Conservation (phyloP, 2,113 vertebrate species). For the Serilophus lunatus region DNA sequence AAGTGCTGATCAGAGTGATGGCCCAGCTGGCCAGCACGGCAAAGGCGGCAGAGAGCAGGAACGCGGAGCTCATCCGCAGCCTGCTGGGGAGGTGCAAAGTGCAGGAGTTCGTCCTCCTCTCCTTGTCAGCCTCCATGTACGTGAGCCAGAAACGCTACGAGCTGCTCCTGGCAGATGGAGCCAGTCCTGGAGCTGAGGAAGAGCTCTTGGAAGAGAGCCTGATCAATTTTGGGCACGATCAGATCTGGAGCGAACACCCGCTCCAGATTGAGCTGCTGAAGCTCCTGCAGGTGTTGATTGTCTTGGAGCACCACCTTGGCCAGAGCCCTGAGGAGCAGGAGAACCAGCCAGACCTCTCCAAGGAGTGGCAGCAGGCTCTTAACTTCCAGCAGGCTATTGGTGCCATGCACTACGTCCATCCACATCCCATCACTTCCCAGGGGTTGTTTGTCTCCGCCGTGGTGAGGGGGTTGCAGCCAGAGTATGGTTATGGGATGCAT, state of each 20-base stretch:
- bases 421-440: slow-evolving; percentile 91
- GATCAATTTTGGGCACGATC: slow-evolving; percentile 82
- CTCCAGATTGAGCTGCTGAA: slow-evolving; percentile 93
- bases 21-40: slow-evolving; percentile 77
- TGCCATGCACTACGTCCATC: slow-evolving; percentile 85
- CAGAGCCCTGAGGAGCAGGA: slow-evolving; percentile 71
- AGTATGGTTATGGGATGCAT: slow-evolving; percentile 92
- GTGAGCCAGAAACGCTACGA: slow-evolving; percentile 77
- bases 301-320: slow-evolving; percentile 86
- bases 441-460: slow-evolving; percentile 92
- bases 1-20: slow-evolving; percentile 85
- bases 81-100: slow-evolving; percentile 84
- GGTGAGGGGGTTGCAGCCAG: slow-evolving; percentile 86
- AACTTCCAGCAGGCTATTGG: slow-evolving; percentile 93
- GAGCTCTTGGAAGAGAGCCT: slow-evolving; percentile 85
- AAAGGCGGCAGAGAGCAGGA: slow-evolving; percentile 65
- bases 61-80: slow-evolving; percentile 71
- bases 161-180: slow-evolving; percentile 17
- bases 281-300: slow-evolving; percentile 89
- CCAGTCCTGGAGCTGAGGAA: slow-evolving; percentile 40
- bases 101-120: slow-evolving; percentile 89
- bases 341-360: slow-evolving; percentile 76
- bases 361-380: slow-evolving; percentile 89
- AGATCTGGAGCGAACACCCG: slow-evolving; percentile 88
- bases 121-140: slow-evolving; percentile 91